phyloP scores from a whole-genome alignment of 2,113 vertebrate genomes.

The Caranx melampygus region DNA sequence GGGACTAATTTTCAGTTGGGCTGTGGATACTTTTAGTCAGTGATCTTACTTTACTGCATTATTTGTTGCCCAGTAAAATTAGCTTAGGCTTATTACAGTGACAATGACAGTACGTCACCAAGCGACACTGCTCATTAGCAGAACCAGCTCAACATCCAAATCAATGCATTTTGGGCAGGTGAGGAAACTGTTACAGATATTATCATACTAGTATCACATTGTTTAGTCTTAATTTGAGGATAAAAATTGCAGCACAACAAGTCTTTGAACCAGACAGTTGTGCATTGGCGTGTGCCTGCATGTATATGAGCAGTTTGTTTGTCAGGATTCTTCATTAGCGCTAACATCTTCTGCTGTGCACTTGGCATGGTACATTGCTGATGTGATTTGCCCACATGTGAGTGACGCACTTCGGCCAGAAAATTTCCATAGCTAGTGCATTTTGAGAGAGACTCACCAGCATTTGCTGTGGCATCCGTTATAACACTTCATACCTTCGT shows the following conservation, averaged over 20 bases:
- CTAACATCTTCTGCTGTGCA: background rate
- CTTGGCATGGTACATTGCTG: background rate
- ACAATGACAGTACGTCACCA: no score
- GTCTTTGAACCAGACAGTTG: background rate
- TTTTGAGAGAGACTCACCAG: slow-evolving; percentile 3
- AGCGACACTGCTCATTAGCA: no score
- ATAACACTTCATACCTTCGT: background rate
- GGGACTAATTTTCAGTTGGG: no score
- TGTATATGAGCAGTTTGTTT: background rate
- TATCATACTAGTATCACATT: background rate
- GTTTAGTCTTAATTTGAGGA: background rate
- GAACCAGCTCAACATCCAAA: no score
- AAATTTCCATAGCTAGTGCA: background rate
- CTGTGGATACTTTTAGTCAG: no score
- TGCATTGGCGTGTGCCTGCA: background rate
- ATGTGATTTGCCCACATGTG: background rate
- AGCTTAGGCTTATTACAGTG: no score
- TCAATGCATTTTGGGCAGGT: no score
- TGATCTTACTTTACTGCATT: no score
- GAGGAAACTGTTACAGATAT: background rate
- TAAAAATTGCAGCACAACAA: background rate
- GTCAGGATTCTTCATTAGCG: background rate
- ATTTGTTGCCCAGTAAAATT: background rate
- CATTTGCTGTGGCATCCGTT: background rate
- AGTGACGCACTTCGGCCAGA: background rate